Conservation (phyloP, 2,797 vertebrate genomes). For the Callimico goeldii region DNA sequence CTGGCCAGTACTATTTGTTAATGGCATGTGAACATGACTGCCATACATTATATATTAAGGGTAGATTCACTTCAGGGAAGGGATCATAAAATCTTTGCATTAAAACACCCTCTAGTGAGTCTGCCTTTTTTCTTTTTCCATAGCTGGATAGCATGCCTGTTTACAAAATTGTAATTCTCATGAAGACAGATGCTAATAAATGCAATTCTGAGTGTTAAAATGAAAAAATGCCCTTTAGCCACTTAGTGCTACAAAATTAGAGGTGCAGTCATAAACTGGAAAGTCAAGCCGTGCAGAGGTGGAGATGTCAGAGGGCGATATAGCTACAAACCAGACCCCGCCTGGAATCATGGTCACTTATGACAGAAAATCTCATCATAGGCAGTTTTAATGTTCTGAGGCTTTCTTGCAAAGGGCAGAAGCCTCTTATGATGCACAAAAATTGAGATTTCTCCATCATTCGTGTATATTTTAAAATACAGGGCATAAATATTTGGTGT, state of each 20-base stretch:
- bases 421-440: neutral
- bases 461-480: neutral
- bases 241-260: neutral
- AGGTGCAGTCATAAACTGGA: neutral
- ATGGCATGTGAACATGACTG: neutral
- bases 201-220: neutral
- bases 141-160: neutral
- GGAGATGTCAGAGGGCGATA: neutral
- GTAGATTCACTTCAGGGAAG: neutral
- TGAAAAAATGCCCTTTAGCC: neutral
- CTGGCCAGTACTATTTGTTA: neutral
- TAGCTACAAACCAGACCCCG: neutral
- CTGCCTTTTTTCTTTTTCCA: neutral
- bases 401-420: neutral
- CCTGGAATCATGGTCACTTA: neutral
- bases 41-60: neutral
- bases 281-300: neutral
- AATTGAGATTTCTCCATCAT: neutral
- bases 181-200: neutral
- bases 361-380: neutral
- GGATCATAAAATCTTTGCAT: neutral
- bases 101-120: neutral
- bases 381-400: neutral
- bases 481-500: neutral
- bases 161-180: conserved; percentile 11